phyloP scores from a whole-genome alignment of 2,797 vertebrate genomes.

The Lithobates sylvaticus region DNA sequence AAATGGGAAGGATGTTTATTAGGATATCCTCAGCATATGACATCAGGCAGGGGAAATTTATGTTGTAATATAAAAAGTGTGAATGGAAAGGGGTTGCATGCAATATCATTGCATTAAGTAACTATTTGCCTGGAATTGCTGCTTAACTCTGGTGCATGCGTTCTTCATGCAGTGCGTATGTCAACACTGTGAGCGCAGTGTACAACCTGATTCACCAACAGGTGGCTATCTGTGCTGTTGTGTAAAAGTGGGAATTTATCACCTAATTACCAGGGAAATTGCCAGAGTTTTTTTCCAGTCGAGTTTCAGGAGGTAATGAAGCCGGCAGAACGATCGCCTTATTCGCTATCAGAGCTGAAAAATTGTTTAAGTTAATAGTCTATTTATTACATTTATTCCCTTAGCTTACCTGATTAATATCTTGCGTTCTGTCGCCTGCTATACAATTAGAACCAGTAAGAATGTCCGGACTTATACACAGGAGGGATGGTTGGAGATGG shows the following conservation, averaged over 20 bases:
- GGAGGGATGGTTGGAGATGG: conserved; percentile 19
- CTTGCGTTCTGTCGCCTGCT: conserved; percentile 60
- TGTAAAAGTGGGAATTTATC: conserved; percentile 69
- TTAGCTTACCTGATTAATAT: conserved; percentile 68
- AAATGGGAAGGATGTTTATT: no score
- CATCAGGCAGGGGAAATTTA: no score
- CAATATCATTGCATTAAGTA: no score
- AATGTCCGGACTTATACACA: conserved; percentile 15
- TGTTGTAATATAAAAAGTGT: no score
- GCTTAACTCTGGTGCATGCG: no score
- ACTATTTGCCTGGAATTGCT: no score
- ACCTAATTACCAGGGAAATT: conserved; percentile 77
- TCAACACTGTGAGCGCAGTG: no score
- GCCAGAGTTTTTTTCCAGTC: conserved; percentile 68
- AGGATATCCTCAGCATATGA: no score
- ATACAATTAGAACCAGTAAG: conserved; percentile 70
- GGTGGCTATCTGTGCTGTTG: conserved; percentile 62
- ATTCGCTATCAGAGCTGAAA: conserved; percentile 75
- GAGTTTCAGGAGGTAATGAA: conserved; percentile 79
- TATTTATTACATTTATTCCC: conserved; percentile 79
- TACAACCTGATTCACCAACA: conserved; percentile 16
- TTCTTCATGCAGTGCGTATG: no score
- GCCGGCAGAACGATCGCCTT: conserved; percentile 75
- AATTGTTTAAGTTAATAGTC: conserved; percentile 82
- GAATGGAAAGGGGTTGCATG: no score